phyloP scores from a whole-genome alignment of 2,888 invertebrate genomes.

The Nemurella pictetii region DNA sequence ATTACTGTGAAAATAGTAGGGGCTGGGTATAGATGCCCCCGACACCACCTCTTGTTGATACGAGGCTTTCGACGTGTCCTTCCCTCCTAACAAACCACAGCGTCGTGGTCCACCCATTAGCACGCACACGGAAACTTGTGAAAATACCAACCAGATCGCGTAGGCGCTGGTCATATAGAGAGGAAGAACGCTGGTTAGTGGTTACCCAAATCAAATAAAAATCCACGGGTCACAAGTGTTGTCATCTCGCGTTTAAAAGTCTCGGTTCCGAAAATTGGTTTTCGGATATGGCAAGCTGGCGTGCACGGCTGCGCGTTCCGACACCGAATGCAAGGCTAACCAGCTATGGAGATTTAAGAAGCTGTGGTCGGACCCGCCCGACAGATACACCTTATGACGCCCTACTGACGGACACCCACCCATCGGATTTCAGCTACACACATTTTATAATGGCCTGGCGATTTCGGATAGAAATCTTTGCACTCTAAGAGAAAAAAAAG shows the following conservation, averaged over 20 bases:
- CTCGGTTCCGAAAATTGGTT: neutral
- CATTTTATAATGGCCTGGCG: neutral
- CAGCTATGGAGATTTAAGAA: conserved; percentile 5
- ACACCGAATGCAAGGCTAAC: neutral
- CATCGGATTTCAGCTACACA: neutral
- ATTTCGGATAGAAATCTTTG: neutral
- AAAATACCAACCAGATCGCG: neutral
- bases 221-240: neutral
- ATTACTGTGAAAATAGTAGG: too few species aligned
- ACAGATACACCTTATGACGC: neutral
- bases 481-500: neutral
- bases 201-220: neutral
- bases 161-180: too few species aligned
- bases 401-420: neutral
- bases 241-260: neutral
- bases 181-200: neutral
- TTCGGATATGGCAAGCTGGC: neutral
- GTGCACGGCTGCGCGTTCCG: neutral
- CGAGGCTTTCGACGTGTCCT: neutral
- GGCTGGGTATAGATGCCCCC: neutral
- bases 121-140: neutral
- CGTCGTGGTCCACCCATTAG: too few species aligned
- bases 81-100: neutral
- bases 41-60: neutral
- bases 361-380: neutral